A percentile compares a stretch with the other conserved stretches of the same genome.
Evolutionary conservation across 1,140 invertebrate genomes (phyloP).

Genomic region (Trinorchestia longiramus): DNA sequence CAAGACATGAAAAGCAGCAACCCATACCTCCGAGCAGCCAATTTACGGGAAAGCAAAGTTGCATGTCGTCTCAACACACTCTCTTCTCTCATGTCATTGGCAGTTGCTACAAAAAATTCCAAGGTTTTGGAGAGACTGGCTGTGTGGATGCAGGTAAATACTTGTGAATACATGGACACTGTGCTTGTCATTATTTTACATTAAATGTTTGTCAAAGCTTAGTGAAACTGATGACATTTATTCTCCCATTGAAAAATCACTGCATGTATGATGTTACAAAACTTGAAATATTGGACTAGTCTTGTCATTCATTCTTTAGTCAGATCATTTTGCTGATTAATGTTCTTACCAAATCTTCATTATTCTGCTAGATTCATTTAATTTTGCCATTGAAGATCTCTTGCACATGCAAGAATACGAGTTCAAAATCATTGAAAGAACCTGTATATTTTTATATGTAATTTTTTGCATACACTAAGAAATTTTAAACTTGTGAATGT

Average conservation of each 20-base stretch:
- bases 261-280: neutral
- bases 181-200: neutral
- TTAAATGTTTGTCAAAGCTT: neutral
- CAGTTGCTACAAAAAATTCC: conserved; percentile 37
- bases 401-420: too few species aligned
- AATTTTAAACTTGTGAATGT: too few species aligned
- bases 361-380: too few species aligned
- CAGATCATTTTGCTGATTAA: too few species aligned
- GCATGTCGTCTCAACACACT: conserved; percentile 24
- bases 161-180: neutral
- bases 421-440: too few species aligned
- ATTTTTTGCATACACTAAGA: too few species aligned
- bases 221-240: neutral
- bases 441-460: too few species aligned
- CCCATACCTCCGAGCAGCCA: neutral
- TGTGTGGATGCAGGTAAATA: conserved; percentile 34
- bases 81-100: conserved; percentile 10
- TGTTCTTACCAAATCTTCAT: too few species aligned
- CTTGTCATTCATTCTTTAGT: too few species aligned
- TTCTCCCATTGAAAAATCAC: neutral
- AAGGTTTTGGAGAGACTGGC: conserved; percentile 18
- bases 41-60: neutral
- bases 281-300: too few species aligned
- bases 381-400: too few species aligned
- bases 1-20: conserved; percentile 3